Conservation (phyloP, 2,888 invertebrate genomes). For the Lepetodrilus schrolli region DNA sequence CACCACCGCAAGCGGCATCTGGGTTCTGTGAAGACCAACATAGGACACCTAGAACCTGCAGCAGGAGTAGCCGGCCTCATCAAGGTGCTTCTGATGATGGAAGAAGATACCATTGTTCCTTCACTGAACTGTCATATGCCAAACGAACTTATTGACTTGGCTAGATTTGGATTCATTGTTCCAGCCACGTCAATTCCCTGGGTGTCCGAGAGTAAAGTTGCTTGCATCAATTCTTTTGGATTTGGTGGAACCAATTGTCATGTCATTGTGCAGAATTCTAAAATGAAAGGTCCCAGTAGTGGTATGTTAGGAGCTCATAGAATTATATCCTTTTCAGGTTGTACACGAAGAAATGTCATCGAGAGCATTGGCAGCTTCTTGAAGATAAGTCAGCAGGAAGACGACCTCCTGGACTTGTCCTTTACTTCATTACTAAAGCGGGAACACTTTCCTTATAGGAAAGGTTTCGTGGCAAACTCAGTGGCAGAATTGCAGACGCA, state of each 20-base stretch:
- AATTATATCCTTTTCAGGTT: constrained; percentile 41
- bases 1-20: constrained; percentile 31
- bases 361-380: constrained; percentile 35
- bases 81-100: constrained; percentile 58
- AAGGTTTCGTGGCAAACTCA: constrained; percentile 30
- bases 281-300: not conserved
- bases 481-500: not conserved
- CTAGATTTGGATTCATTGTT: constrained; percentile 46
- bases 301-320: constrained; percentile 1
- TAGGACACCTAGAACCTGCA: constrained; percentile 61
- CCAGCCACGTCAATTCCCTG: constrained; percentile 32
- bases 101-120: constrained; percentile 48
- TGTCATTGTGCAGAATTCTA: constrained; percentile 46
- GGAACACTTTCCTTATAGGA: constrained; percentile 38
- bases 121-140: constrained; percentile 54
- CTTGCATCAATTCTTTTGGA: constrained; percentile 61
- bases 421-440: constrained; percentile 44
- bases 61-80: constrained; percentile 60
- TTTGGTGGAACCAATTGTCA: constrained; percentile 67
- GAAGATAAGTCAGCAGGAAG: not conserved
- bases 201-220: constrained; percentile 42
- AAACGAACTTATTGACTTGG: constrained; percentile 54
- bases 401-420: constrained; percentile 39
- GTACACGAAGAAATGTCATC: constrained; percentile 33
- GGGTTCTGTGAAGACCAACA: constrained; percentile 64